These are phyloP conservation scores for Polyommatus icarus DNA, from an alignment of 2,888 invertebrate species.

Conservation along the genomic window DNA sequence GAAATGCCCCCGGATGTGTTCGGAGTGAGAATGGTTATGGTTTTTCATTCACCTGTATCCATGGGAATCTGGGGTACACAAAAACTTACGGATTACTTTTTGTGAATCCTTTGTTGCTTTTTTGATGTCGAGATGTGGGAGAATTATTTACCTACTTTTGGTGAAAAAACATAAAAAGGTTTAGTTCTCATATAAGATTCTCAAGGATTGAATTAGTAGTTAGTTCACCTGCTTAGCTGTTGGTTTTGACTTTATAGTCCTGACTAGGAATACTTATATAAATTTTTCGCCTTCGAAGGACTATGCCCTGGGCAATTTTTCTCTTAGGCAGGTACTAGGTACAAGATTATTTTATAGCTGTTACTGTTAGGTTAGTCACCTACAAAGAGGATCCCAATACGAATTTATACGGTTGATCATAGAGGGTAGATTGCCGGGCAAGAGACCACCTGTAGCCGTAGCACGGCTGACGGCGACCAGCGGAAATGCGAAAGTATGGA, in stretches of 20 bases:
- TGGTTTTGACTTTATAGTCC: background rate
- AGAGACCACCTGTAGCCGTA: too few species aligned
- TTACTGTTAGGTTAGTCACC: too few species aligned
- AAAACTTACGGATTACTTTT: slow-evolving; percentile 45
- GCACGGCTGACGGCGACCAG: too few species aligned
- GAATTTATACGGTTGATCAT: too few species aligned
- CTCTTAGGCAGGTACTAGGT: too few species aligned
- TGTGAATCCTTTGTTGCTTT: slow-evolving; percentile 26
- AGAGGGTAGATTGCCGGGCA: too few species aligned
- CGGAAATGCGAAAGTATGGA: too few species aligned
- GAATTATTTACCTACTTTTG: slow-evolving; percentile 24
- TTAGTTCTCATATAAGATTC: background rate
- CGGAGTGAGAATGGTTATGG: slow-evolving; percentile 53
- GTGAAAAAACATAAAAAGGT: slow-evolving; percentile 1
- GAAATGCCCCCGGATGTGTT: slow-evolving; percentile 69
- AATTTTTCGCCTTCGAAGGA: too few species aligned
- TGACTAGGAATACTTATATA: too few species aligned
- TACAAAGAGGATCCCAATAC: too few species aligned
- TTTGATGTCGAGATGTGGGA: slow-evolving; percentile 5
- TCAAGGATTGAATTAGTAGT: background rate
- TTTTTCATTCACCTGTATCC: slow-evolving; percentile 73
- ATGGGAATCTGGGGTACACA: slow-evolving; percentile 62
- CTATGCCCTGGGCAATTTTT: too few species aligned
- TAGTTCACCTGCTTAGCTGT: background rate
- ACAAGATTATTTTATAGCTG: too few species aligned